Conservation (phyloP, 2,797 vertebrate species). For the Atherinosoma microstoma region DNA sequence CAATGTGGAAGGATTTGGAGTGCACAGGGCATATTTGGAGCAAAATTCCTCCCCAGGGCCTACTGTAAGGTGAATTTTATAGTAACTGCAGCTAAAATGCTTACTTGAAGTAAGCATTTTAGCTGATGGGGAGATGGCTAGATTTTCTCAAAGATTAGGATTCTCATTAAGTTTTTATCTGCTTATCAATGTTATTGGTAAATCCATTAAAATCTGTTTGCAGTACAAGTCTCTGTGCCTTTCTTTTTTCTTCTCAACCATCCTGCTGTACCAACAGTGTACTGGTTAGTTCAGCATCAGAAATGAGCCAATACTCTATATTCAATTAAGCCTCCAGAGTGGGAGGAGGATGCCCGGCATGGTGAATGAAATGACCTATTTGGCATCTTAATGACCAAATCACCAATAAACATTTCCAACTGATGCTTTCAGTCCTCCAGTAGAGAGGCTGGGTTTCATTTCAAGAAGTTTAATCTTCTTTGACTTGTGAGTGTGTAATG, state of each 20-base stretch:
- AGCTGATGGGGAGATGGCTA: not conserved
- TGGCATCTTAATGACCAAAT: constrained; percentile 17
- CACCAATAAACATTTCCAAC: constrained; percentile 34
- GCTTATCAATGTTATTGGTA: constrained; percentile 40
- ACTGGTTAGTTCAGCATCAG: constrained; percentile 28
- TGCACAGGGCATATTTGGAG: constrained; percentile 2
- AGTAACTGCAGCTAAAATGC: not conserved
- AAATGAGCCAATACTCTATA: not conserved
- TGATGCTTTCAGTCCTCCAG: not conserved
- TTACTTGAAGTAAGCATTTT: constrained; percentile 4
- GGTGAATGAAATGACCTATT: constrained; percentile 28
- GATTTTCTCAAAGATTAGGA: not conserved
- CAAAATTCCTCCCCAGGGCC: constrained; percentile 3
- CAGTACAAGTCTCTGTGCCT: constrained; percentile 13
- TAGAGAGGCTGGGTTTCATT: not conserved
- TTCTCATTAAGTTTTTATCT: not conserved
- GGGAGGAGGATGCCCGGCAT: not conserved
- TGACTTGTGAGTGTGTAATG: constrained; percentile 25
- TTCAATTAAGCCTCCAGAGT: constrained; percentile 25
- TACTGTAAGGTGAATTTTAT: not conserved
- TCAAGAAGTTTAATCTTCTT: constrained; percentile 28
- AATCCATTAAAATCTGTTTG: constrained; percentile 61
- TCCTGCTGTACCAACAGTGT: constrained; percentile 2
- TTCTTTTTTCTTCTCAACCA: constrained; percentile 31
- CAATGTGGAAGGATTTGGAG: constrained; percentile 3